A percentile compares a stretch with the other conserved stretches of the same genome.
Evolutionary conservation across 2,888 invertebrate genomes (phyloP).

Genomic region (Epinotia brunnichana): DNA sequence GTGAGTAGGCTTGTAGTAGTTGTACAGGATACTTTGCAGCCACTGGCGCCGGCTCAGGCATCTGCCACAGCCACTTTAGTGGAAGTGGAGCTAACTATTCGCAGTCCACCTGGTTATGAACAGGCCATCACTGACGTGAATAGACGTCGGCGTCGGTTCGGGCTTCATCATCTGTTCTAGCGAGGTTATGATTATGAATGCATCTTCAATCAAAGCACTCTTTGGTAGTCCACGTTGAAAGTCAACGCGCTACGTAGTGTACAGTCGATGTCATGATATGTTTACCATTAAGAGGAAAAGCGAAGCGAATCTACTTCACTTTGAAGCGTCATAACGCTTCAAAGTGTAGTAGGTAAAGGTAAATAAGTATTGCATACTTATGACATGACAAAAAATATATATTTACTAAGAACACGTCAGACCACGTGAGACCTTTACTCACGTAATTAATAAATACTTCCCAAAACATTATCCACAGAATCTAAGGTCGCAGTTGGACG

Average conservation of each 20-base stretch:
- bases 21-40: no score
- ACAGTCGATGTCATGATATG: no score
- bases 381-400: no score
- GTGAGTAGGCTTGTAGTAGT: constrained; percentile 22
- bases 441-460: not conserved
- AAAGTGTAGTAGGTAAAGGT: not conserved
- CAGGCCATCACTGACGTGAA: constrained; percentile 21
- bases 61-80: constrained; percentile 70
- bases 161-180: not conserved
- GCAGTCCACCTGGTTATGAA: no score
- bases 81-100: constrained; percentile 77
- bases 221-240: no score
- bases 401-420: not conserved
- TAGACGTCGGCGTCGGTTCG: no score
- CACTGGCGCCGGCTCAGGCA: constrained; percentile 70
- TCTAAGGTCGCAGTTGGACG: constrained; percentile 25
- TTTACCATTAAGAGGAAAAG: not conserved
- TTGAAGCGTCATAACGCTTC: not conserved
- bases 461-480: not conserved
- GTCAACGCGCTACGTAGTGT: no score
- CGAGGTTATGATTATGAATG: no score
- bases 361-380: no score
- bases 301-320: not conserved
- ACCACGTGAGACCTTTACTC: not conserved
- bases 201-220: no score